Conservation (phyloP, 2,113 vertebrate species). For the Sphaerodactylus townsendi region DNA sequence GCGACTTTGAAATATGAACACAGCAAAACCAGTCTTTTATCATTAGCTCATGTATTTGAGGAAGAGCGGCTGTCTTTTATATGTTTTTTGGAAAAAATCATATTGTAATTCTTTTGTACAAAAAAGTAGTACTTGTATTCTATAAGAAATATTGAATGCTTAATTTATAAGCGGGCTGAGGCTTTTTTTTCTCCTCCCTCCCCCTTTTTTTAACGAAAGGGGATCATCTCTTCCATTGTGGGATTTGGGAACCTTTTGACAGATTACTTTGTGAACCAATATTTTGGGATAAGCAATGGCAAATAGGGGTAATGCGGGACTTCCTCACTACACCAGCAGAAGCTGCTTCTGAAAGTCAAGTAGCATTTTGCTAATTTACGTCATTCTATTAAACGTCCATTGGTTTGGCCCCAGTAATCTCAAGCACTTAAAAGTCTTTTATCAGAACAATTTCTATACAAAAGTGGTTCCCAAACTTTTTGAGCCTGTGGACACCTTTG, state of each 20-base stretch:
- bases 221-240: slow-evolving; percentile 82
- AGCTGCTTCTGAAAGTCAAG: slow-evolving; percentile 72
- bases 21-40: slow-evolving; percentile 80
- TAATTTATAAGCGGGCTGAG: slow-evolving; percentile 88
- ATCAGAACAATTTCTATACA: neutral
- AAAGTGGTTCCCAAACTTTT: too few relatives aligned
- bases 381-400: slow-evolving; percentile 67
- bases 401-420: slow-evolving; percentile 74
- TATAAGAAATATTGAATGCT: slow-evolving; percentile 87
- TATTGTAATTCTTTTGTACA: slow-evolving; percentile 90
- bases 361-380: slow-evolving; percentile 70
- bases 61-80: slow-evolving; percentile 88
- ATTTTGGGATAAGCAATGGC: slow-evolving; percentile 80
- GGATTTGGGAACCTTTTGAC: slow-evolving; percentile 75
- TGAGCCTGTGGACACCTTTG: too few relatives aligned
- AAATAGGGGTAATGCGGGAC: slow-evolving; percentile 76
- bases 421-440: neutral
- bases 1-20: slow-evolving; percentile 76
- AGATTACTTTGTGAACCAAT: slow-evolving; percentile 93
- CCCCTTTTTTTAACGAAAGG: slow-evolving; percentile 79
- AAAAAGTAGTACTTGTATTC: slow-evolving; percentile 88
- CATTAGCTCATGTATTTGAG: slow-evolving; percentile 85
- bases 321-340: slow-evolving; percentile 79
- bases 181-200: slow-evolving; percentile 72
- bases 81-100: slow-evolving; percentile 89